Evolutionary conservation across 2,797 vertebrate species (phyloP), one percentile per base, ranked within the genome.

Genomic region (Artibeus jamaicensis): DNA sequence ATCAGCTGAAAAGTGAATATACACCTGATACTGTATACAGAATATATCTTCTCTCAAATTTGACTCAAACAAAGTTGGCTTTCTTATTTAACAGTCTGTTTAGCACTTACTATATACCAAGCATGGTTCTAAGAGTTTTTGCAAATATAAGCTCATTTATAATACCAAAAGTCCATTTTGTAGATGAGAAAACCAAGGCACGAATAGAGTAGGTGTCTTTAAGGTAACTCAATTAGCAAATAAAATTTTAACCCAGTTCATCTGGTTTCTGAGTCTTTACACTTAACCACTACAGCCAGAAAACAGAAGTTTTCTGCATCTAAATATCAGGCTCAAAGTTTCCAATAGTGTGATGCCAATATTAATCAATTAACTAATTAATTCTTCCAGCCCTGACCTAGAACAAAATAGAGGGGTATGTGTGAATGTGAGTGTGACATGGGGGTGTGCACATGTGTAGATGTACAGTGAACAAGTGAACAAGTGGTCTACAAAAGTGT

Each of bases 101-200:
- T 37, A n/a, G 19, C n/a, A 39, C 71, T 65, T 81, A 59, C 65
- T 65, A 24, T 65, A 1, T 42, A 7, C 48, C 81, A 90, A 55
- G 42, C 42, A 84, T 0, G 68, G 46, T 89, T 84, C 24, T 95
- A 73, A 92, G 74, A 76, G 32, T 46, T 93, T 92, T 92, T 53
- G 6, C 55, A 91, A 92, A 39, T 15, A 74, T 46, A 44, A 85
- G 68, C 48, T 92, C 44, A 87, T 67, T 91, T 77, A 53, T 34
- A 85, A 62, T 21, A 62, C 12, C 29, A 59, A 91, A 94, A 79
- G 39, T 21, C 12, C 53, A 48, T 81, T 88, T 89, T 22, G 57
- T 44, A 73, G 59, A 68, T 62, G 14, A 81, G 71, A 32, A 93
- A 70, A 73, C 57, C 10, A 3, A 92, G 34, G 21, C 26, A 67